Evolutionary conservation across 2,797 vertebrate species (phyloP), one percentile per base, ranked within the genome.

Genomic region (Lacerta viridis): DNA sequence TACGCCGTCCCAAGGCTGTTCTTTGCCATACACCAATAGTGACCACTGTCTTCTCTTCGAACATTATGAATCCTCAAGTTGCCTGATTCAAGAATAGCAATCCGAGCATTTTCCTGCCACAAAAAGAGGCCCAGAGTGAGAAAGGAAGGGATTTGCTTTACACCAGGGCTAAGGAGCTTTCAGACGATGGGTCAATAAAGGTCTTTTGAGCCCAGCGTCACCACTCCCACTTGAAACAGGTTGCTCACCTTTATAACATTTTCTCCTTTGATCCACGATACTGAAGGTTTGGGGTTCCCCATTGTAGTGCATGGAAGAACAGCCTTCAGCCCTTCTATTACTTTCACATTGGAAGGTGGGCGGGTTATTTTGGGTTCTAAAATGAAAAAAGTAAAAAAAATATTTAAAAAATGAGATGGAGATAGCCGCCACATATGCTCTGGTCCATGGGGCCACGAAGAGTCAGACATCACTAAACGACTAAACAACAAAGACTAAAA

Each of bases 261-360:
- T 84, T 99, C 98, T 84, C 98, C 98, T 96, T 99, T 99, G 39
- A 99, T 97, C 99, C 99, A 99, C 3, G 98, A 98, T 92, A 99
- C 97, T 4, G 98, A 98, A 7, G 99, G 99, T 94, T 99, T 99
- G 83, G 99, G 99, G 94, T 99, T 98, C n/a, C 99, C 99, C 88
- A 99, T 97, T 2, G 98, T 98, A 82, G 98, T 98, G 61, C 99
- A 99, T 0, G 98, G 99, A 82, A 99, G 90, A 92, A 99, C 98
- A 27, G 98, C 98, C 93, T 99, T 99, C 88, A 99, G 97, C 64
- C 98, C 99, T 71, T 99, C 89, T 93, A 99, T 97, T 85, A 98
- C 96, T 89, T 98, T 99, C 33, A 99, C 93, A 18, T 99, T 98
- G 88, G 96, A 97, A 9, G 99, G 98, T 74, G 98, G 98, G 3